phyloP scores from a whole-genome alignment of 2,797 vertebrate genomes.

The Bradypodion pumilum region DNA sequence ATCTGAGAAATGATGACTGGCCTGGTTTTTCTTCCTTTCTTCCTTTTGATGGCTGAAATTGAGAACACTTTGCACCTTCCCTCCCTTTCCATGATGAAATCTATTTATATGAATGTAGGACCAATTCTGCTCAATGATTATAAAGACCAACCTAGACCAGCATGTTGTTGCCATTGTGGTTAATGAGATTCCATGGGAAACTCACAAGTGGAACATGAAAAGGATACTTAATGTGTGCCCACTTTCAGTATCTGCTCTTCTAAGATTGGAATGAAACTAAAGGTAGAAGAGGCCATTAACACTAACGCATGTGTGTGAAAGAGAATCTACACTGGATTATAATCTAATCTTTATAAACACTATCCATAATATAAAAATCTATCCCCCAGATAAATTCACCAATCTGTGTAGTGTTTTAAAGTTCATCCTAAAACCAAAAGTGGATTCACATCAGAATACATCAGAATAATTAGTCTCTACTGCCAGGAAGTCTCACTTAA shows the following conservation, averaged over 20 bases:
- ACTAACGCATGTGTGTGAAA: too few relatives aligned
- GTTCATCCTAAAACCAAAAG: too few relatives aligned
- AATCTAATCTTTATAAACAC: too few relatives aligned
- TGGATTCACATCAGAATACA: too few relatives aligned
- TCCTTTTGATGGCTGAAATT: background rate
- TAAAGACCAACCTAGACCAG: background rate
- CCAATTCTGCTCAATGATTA: background rate
- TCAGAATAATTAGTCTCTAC: too few relatives aligned
- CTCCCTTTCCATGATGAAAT: constrained; percentile 32
- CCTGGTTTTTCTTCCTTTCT: constrained; percentile 31
- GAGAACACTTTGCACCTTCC: background rate
- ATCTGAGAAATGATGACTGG: constrained; percentile 49
- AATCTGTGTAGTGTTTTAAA: too few relatives aligned
- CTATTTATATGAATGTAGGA: constrained; percentile 30
- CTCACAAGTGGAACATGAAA: background rate
- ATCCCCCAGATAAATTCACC: too few relatives aligned
- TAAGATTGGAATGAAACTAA: background rate
- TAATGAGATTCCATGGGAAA: background rate
- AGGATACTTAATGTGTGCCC: background rate
- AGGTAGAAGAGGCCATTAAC: too few relatives aligned
- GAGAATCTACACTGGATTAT: too few relatives aligned
- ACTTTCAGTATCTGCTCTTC: background rate
- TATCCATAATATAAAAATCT: too few relatives aligned
- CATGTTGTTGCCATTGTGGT: background rate
- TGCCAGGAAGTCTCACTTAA: background rate